Conservation (phyloP, 2,113 vertebrate species). For the Dolichotis patagonum region DNA sequence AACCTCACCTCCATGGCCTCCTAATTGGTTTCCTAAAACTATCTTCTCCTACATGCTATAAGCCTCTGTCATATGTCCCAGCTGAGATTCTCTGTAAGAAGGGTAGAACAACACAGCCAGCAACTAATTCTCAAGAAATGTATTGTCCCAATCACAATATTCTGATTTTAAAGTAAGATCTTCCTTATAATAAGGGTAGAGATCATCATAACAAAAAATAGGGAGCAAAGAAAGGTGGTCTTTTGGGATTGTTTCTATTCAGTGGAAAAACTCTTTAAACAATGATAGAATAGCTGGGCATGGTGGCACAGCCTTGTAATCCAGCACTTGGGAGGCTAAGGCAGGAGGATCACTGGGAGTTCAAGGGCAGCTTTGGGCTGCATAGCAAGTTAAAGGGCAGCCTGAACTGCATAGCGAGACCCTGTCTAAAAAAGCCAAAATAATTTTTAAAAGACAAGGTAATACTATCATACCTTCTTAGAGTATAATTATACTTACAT, state of each 20-base stretch:
- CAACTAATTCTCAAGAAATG: slow-evolving; percentile 8
- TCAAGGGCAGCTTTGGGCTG: not conserved
- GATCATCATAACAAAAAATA: slow-evolving; percentile 27
- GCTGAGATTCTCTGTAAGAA: slow-evolving; percentile 8
- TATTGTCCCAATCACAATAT: slow-evolving; percentile 12
- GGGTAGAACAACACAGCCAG: not conserved
- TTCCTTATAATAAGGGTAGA: slow-evolving; percentile 30
- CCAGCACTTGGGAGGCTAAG: not conserved
- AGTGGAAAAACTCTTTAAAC: not conserved
- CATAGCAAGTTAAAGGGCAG: not conserved
- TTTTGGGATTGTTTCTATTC: slow-evolving; percentile 4
- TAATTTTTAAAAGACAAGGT: not conserved
- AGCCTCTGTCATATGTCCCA: not conserved
- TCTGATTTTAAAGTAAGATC: slow-evolving; percentile 37
- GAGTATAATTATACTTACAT: slow-evolving; percentile 25
- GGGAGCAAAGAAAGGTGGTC: not conserved
- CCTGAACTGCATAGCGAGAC: not conserved
- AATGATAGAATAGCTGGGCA: not conserved
- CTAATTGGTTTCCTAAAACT: slow-evolving; percentile 7
- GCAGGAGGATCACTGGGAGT: not conserved
- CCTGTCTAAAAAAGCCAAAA: not conserved
- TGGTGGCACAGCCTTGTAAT: not conserved
- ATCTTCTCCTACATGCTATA: not conserved
- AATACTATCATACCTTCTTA: slow-evolving; percentile 51
- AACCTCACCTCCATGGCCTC: not conserved